A percentile compares a stretch with the other conserved stretches of the same genome.
These are phyloP conservation scores for Biston betularia DNA, from an alignment of 2,888 invertebrate genomes.

Conservation along the genomic window DNA sequence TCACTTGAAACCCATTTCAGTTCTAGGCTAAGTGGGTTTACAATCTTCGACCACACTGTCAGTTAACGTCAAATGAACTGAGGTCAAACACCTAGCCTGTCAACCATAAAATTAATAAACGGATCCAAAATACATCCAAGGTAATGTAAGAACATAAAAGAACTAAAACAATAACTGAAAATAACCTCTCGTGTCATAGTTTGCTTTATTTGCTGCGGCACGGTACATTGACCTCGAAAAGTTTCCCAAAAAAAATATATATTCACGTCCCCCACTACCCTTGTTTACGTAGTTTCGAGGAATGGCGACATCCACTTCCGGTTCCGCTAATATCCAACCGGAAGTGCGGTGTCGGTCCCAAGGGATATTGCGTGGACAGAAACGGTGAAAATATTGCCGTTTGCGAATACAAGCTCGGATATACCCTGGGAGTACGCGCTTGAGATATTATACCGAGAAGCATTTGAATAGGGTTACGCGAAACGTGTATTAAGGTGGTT, in stretches of 20 bases:
- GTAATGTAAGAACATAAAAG: no score
- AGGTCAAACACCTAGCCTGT: no score
- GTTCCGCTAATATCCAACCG: constrained; percentile 48
- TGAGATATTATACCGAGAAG: background rate
- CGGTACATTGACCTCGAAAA: constrained; percentile 25
- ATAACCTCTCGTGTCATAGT: constrained; percentile 1
- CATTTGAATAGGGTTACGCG: no score
- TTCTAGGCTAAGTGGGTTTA: no score
- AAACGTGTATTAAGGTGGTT: no score
- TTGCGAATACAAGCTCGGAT: constrained; percentile 21
- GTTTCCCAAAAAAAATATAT: constrained; percentile 35
- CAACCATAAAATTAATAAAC: no score
- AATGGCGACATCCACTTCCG: constrained; percentile 46
- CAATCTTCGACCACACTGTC: no score
- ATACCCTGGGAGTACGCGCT: background rate
- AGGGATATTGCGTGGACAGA: constrained; percentile 46
- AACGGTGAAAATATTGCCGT: constrained; percentile 43
- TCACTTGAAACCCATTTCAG: no score
- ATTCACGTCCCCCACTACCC: constrained; percentile 34
- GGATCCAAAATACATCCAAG: no score
- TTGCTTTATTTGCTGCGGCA: constrained; percentile 4
- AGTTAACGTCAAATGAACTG: no score
- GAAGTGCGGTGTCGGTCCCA: constrained; percentile 42
- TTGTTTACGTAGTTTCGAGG: constrained; percentile 47
- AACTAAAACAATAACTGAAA: no score